These are phyloP conservation scores for Sigmodon hispidus DNA, from an alignment of 2,113 vertebrate species.

Conservation along the genomic window DNA sequence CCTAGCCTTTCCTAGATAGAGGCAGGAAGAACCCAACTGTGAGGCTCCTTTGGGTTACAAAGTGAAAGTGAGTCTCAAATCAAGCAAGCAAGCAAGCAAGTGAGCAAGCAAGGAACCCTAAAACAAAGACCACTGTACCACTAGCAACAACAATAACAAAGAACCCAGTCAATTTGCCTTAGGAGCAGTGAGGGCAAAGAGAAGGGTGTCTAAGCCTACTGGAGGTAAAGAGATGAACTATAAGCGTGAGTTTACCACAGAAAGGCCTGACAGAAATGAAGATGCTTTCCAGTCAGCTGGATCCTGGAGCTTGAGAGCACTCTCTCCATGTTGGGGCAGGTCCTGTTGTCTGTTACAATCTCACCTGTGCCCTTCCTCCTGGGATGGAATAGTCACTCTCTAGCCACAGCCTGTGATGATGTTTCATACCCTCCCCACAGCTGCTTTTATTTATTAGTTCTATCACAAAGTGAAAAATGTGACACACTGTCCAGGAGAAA, in stretches of 20 bases:
- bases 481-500: background rate
- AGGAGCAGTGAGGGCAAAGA: background rate
- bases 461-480: background rate
- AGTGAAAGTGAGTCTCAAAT: background rate
- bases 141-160: background rate
- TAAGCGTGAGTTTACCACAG: background rate
- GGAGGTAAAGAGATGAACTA: background rate
- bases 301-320: background rate
- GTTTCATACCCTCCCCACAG: background rate
- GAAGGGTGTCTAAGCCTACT: background rate
- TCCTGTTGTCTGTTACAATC: fast-evolving
- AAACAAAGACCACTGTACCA: background rate
- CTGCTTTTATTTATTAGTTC: background rate
- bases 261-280: background rate
- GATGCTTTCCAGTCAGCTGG: background rate
- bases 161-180: background rate
- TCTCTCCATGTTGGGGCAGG: background rate
- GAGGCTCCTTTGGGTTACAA: background rate
- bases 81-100: background rate
- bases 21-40: background rate
- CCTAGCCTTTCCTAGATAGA: background rate
- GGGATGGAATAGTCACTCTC: background rate
- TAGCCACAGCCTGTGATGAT: background rate
- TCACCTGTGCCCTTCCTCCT: background rate
- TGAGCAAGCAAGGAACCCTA: too few species aligned